Conservation (phyloP, 37 sponge, comb jelly and placozoan species). For the Chondrosia reniformis region DNA sequence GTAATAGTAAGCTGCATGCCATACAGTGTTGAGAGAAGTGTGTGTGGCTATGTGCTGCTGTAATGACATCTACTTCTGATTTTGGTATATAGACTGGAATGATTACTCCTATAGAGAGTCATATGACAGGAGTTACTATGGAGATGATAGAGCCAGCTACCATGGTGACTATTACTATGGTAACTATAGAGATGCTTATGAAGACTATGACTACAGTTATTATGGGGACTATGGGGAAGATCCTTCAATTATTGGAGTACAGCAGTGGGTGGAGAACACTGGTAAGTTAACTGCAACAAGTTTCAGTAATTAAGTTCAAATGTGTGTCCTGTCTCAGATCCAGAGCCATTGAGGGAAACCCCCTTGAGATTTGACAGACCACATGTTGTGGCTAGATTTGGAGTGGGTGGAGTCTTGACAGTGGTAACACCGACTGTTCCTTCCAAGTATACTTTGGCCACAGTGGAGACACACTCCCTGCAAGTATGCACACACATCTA, state of each 20-base stretch:
- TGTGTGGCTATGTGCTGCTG: too few relatives aligned
- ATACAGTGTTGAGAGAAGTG: too few relatives aligned
- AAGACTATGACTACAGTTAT: background rate
- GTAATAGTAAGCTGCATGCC: too few relatives aligned
- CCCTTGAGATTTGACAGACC: slow-evolving; percentile 57
- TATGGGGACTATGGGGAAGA: background rate
- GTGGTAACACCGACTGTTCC: slow-evolving; percentile 32
- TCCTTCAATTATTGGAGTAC: too few relatives aligned
- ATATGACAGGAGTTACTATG: too few relatives aligned
- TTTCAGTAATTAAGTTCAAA: background rate
- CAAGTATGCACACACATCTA: slow-evolving; percentile 1
- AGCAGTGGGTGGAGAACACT: slow-evolving; percentile 14
- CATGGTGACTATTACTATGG: slow-evolving; percentile 14
- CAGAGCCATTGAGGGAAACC: slow-evolving; percentile 48
- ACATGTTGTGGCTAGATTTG: slow-evolving; percentile 64
- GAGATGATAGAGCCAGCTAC: too few relatives aligned
- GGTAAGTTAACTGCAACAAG: background rate
- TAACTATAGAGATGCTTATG: background rate
- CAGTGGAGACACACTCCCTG: slow-evolving; percentile 23
- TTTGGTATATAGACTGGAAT: too few relatives aligned
- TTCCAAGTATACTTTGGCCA: slow-evolving; percentile 10
- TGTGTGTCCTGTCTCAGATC: background rate
- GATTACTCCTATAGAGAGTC: too few relatives aligned
- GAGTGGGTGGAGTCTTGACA: slow-evolving; percentile 55
- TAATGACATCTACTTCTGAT: too few relatives aligned